Conservation (phyloP, 1,140 invertebrate genomes). For the Latrodectus geometricus region DNA sequence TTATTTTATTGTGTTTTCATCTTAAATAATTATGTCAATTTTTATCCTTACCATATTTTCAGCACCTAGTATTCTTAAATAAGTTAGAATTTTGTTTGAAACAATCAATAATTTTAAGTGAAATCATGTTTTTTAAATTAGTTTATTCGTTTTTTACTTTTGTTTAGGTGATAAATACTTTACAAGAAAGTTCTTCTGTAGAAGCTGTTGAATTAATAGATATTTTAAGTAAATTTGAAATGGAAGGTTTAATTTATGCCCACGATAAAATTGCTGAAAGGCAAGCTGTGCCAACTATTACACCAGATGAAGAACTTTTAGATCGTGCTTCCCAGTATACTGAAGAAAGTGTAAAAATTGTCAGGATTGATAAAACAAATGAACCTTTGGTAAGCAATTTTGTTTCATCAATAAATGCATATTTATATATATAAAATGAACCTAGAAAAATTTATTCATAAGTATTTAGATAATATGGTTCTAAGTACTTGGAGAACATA, state of each 20-base stretch:
- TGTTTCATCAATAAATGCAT: too few relatives aligned
- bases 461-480: too few relatives aligned
- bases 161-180: conserved; percentile 66
- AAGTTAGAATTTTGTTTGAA: too few relatives aligned
- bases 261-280: conserved; percentile 89
- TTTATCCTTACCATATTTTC: too few relatives aligned
- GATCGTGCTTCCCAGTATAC: conserved; percentile 71
- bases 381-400: conserved; percentile 82
- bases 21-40: too few relatives aligned
- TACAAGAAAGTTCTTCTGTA: conserved; percentile 72
- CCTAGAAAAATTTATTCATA: too few relatives aligned
- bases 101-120: too few relatives aligned
- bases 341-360: conserved; percentile 75
- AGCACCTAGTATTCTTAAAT: too few relatives aligned
- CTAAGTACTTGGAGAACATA: too few relatives aligned
- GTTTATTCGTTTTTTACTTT: not conserved
- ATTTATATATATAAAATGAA: too few relatives aligned
- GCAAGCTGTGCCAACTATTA: conserved; percentile 71
- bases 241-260: conserved; percentile 88
- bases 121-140: too few relatives aligned
- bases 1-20: too few relatives aligned
- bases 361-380: conserved; percentile 96
- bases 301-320: conserved; percentile 68
- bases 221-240: conserved; percentile 79
- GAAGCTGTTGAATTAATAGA: conserved; percentile 78